Evolutionary conservation across 2,888 invertebrate genomes (phyloP).

Genomic region (Caradrina clavipalpis): DNA sequence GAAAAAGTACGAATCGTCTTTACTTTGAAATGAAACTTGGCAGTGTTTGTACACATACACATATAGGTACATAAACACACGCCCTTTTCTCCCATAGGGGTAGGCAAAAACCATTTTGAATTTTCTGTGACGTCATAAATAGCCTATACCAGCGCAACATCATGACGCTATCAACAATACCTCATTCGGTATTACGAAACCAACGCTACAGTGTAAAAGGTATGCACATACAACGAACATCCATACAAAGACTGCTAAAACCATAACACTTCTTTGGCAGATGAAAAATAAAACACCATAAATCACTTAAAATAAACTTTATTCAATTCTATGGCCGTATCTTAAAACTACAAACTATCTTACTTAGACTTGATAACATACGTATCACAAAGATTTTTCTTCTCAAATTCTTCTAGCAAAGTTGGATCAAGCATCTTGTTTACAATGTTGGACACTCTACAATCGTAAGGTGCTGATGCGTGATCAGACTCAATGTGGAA

Average conservation of each 20-base stretch:
- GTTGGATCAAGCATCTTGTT: slow-evolving; percentile 68
- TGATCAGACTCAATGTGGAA: slow-evolving; percentile 69
- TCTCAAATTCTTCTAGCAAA: slow-evolving; percentile 68
- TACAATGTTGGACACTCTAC: slow-evolving; percentile 73
- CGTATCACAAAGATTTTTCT: slow-evolving; percentile 68
- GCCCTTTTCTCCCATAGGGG: no score
- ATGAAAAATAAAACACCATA: not conserved
- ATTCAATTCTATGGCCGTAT: slow-evolving; percentile 48
- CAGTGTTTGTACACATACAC: no score
- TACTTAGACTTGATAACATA: slow-evolving; percentile 54
- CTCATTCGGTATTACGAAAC: no score
- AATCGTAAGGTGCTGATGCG: slow-evolving; percentile 67
- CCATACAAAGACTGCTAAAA: no score
- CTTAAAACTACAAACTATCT: slow-evolving; percentile 14
- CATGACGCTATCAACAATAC: no score
- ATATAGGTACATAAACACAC: no score
- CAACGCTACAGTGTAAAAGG: no score
- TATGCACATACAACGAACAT: no score
- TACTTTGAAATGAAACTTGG: not conserved
- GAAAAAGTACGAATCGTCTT: not conserved
- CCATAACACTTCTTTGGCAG: no score
- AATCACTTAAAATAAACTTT: slow-evolving; percentile 18
- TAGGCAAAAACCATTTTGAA: no score
- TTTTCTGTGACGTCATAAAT: no score
- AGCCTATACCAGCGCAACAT: no score